Evolutionary conservation across 2,888 invertebrate genomes (phyloP).

Genomic region (Sarcophaga rosellei): DNA sequence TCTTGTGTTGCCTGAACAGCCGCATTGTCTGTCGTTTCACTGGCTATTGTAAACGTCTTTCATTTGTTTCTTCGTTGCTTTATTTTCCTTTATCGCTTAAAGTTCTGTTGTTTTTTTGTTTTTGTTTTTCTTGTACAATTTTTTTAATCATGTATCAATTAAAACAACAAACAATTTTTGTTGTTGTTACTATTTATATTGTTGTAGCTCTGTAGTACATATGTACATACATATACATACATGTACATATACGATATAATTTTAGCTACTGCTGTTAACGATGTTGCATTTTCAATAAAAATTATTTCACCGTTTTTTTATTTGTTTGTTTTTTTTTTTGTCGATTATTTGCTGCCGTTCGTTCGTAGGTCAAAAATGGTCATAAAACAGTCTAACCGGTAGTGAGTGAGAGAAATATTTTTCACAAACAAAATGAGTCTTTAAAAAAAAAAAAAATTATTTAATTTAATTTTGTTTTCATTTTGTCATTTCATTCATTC

Average conservation of each 20-base stretch:
- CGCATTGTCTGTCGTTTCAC: too few species aligned
- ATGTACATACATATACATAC: too few species aligned
- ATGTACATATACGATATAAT: too few species aligned
- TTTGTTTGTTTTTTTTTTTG: not conserved
- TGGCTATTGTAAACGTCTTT: too few species aligned
- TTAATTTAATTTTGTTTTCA: not conserved
- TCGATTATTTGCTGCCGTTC: not conserved
- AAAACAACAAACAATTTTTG: conserved; percentile 23
- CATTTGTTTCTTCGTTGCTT: not conserved
- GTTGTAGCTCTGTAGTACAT: not conserved
- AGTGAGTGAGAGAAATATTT: not conserved
- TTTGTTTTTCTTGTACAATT: not conserved
- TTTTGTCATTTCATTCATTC: not conserved
- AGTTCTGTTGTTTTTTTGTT: not conserved
- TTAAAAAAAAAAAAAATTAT: not conserved
- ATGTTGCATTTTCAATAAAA: not conserved
- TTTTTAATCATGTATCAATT: conserved; percentile 30
- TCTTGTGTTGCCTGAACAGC: too few species aligned
- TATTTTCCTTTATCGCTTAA: not conserved
- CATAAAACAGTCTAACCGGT: conserved; percentile 2
- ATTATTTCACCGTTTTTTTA: conserved; percentile 15
- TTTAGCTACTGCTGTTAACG: not conserved
- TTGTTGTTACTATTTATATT: not conserved
- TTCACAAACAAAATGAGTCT: not conserved
- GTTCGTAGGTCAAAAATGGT: too few species aligned